Conservation (phyloP, 2,113 vertebrate species). For the Pseudorasbora parva region DNA sequence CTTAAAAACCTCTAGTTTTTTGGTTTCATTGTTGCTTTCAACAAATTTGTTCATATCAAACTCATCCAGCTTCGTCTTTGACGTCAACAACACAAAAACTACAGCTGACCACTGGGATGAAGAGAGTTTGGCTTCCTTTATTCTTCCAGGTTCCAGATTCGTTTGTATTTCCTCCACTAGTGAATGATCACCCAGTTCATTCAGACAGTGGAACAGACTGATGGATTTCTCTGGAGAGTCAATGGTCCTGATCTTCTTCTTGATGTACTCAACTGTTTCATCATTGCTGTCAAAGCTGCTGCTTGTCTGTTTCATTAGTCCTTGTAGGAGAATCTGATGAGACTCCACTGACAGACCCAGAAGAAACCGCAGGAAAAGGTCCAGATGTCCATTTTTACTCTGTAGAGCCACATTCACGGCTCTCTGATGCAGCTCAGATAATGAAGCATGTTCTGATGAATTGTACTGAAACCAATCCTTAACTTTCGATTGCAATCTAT, state of each 20-base stretch:
- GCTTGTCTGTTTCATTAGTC: background rate
- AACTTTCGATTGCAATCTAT: accelerated
- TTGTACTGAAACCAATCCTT: background rate
- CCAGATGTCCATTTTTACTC: background rate
- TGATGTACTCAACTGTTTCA: background rate
- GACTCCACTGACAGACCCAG: background rate
- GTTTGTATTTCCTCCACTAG: background rate
- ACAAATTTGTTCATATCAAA: background rate
- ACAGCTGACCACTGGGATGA: constrained; percentile 7
- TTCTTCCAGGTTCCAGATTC: background rate
- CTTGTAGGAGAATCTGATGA: background rate
- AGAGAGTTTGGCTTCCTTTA: background rate
- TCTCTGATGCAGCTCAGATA: background rate
- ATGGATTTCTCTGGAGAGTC: background rate
- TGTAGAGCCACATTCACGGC: background rate
- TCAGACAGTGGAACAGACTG: constrained; percentile 7
- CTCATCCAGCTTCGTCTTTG: background rate
- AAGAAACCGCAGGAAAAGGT: background rate
- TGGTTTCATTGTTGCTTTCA: accelerated
- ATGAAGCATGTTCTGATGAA: background rate
- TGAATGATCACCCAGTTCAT: constrained; percentile 7
- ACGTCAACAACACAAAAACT: background rate
- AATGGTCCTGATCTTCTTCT: background rate
- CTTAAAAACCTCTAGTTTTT: background rate
- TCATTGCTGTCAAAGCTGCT: background rate